These are phyloP conservation scores for Ammospiza caudacuta DNA, from an alignment of 2,113 vertebrate genomes.

Conservation along the genomic window DNA sequence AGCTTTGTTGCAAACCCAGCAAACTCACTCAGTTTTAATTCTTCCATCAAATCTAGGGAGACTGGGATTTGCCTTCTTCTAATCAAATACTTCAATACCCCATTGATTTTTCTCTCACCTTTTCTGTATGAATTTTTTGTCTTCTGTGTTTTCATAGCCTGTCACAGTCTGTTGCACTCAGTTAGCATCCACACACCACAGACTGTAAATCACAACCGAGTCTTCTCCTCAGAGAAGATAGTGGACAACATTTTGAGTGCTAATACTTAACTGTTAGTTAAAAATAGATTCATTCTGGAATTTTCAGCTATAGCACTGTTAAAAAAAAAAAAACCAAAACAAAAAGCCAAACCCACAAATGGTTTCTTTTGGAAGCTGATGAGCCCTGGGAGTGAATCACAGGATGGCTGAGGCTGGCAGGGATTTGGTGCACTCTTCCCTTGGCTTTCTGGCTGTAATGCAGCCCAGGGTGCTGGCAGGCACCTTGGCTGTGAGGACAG, in stretches of 20 bases:
- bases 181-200: not conserved
- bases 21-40: not conserved
- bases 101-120: rapidly evolving
- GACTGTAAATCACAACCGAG: not conserved
- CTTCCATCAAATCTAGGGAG: not conserved
- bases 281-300: not conserved
- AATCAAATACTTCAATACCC: not conserved
- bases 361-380: not conserved
- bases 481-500: rapidly evolving
- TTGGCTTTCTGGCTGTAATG: not conserved
- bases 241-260: not conserved
- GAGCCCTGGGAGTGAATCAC: not conserved
- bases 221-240: not conserved
- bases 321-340: too few species aligned
- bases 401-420: not conserved
- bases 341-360: not conserved
- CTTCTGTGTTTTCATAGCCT: not conserved
- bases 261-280: not conserved
- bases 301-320: not conserved
- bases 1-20: not conserved
- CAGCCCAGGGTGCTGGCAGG: not conserved
- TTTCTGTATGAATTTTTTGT: not conserved
- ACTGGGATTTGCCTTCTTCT: not conserved
- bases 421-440: rapidly evolving
- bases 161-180: not conserved